Evolutionary conservation across 2,797 vertebrate species (phyloP).

Genomic region (Prunella strophiata): DNA sequence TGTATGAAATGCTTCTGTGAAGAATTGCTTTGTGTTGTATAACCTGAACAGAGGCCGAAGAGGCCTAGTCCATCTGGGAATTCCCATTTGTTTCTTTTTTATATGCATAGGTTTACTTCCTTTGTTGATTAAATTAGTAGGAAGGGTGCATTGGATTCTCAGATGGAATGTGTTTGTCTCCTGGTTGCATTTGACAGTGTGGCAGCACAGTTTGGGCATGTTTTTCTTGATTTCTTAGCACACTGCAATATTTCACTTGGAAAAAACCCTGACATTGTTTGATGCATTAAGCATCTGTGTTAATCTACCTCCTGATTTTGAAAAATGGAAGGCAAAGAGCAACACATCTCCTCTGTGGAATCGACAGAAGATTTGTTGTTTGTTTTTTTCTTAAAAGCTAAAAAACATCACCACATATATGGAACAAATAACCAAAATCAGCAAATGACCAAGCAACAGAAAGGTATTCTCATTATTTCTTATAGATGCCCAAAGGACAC

Average conservation of each 20-base stretch:
- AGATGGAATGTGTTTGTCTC: background rate
- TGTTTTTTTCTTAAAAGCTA: background rate
- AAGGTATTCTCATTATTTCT: background rate
- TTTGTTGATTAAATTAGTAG: background rate
- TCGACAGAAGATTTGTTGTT: background rate
- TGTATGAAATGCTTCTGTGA: background rate
- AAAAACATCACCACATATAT: background rate
- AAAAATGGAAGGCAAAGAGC: slow-evolving; percentile 19
- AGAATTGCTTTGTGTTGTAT: background rate
- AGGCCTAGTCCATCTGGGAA: background rate
- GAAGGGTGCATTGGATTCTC: background rate
- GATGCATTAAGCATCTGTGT: slow-evolving; percentile 41
- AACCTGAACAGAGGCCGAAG: background rate
- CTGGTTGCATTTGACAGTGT: background rate
- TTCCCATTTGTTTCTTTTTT: background rate
- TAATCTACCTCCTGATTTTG: slow-evolving; percentile 40
- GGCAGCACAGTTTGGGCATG: background rate
- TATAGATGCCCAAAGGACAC: background rate
- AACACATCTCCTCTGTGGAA: background rate
- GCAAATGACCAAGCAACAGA: background rate
- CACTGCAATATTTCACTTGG: background rate
- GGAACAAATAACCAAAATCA: background rate
- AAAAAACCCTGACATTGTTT: background rate
- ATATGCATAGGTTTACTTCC: background rate
- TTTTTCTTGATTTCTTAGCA: background rate